Evolutionary conservation across 2,113 vertebrate species (phyloP), one percentile per base, ranked within the genome.

Genomic region (Hepsetus odoe): DNA sequence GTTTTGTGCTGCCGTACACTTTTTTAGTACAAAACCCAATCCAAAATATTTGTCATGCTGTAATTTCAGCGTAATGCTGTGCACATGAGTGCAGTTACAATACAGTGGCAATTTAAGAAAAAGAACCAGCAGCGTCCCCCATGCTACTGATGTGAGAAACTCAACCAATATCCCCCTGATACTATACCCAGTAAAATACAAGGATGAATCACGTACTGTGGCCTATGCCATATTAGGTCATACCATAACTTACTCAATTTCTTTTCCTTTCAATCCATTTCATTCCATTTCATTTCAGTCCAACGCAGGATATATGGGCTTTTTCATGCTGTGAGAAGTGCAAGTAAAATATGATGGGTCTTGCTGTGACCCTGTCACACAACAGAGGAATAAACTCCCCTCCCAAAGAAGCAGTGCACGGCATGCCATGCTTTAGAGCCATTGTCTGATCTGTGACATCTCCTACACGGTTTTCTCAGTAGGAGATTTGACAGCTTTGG

Each of bases 401-500:
- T 32, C 13, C 61, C 32, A n/a, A 40, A 61, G 38, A 61, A 58
- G 32, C 26, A 32, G 16, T 58, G 53, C 38, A 5, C 70, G 4
- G 40, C 40, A 12, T 42, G 14, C 18, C 20, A 13, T 5, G 14
- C 16, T 62, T 33, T 46, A 18, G 5, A 16, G 46, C 10, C 42
- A 28, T 20, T 46, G 22, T 73, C 59, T 72, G 49, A 72, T 10
- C 51, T 40, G 14, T 44, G 42, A 1, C 18, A 62, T 28, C 56
- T 49, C n/a, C 58, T 26, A 14, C n/a, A 49, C 1, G 20, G 24
- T 42, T 30, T 30, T 14, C 24, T n/a, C 26, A 62, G 24, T 46
- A 32, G 56, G 28, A 49, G 58, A 16, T 59, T 46, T 74, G 72
- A 62, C 71, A 73, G 35, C 5, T 59, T 40, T 16, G 44, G 24